Evolutionary conservation across 1,140 invertebrate species (phyloP), one percentile per base, ranked within the genome.

Genomic region (Globodera ellingtonae): DNA sequence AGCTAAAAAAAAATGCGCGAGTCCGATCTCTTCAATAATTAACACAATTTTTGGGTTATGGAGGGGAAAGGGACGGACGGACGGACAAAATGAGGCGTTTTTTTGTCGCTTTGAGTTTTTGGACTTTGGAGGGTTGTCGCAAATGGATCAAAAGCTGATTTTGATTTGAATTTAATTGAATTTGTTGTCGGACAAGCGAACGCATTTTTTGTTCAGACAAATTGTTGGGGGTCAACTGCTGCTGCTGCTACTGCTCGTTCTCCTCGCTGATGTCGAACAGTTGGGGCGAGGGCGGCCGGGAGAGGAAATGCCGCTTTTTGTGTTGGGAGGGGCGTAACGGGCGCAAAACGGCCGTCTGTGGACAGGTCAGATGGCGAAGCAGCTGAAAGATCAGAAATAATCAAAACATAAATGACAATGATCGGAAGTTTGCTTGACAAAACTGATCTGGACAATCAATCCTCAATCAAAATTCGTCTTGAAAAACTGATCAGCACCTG

Each of bases 261-360:
- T 84, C 84, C 79, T 86, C 84, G 35, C 52, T 59, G 72, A 86
- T 86, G 73, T 87, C 86, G 73, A 86, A 86, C 62, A 86, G 80
- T 71, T 86, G 86, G 6, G 84, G 84, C 21, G 79, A 82, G 15
- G 84, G 84, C 62, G 86, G 86, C 24, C 84, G 79, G 1, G 84
- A 86, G 18, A 87, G 78, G 62, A 79, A 75, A n/a, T 72, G 74
- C n/a, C 85, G 85, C 76, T 84, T 84, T 78, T 87, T 87, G 62
- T 80, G 75, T 8, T 56, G 47, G 7, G 52, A 62, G 8, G 65
- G 46, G 35, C 78, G 72, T 9, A 78, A 21, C 35, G 86, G 86
- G 18, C 84, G 71, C 47, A 85, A 74, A 9, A 87, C 70, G 50
- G 86, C 83, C 35, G 79, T 88, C 72, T 86, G 83, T 21, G 86